Evolutionary conservation across 2,888 invertebrate genomes (phyloP).

Genomic region (Neoscelio sp.): DNA sequence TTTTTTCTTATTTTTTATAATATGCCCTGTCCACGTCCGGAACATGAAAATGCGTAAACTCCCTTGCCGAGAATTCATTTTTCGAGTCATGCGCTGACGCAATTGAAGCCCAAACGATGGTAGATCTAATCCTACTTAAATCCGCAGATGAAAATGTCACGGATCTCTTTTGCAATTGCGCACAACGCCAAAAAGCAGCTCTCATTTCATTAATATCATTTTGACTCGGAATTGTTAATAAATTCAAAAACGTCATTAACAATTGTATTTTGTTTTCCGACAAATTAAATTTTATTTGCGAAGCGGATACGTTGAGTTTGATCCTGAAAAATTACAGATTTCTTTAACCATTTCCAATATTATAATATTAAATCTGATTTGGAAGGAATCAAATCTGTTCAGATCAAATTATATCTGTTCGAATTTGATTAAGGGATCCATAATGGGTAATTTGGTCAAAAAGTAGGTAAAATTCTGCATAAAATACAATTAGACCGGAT

Average conservation of each 20-base stretch:
- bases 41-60: slow-evolving; percentile 70
- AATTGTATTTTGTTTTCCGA: slow-evolving; percentile 89
- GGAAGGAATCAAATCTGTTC: no score
- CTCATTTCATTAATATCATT: slow-evolving; percentile 72
- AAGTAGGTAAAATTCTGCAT: no score
- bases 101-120: slow-evolving; percentile 76
- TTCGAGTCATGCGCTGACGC: slow-evolving; percentile 69
- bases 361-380: no score
- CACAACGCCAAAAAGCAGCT: slow-evolving; percentile 56
- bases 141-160: slow-evolving; percentile 38
- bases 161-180: slow-evolving; percentile 41
- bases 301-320: slow-evolving; percentile 89
- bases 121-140: slow-evolving; percentile 57
- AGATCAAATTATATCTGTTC: no score
- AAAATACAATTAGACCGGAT: no score
- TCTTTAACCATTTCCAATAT: no score
- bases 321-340: slow-evolving; percentile 86
- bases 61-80: slow-evolving; percentile 70
- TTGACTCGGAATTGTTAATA: slow-evolving; percentile 82
- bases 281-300: slow-evolving; percentile 89
- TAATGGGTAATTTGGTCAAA: no score
- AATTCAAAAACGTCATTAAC: slow-evolving; percentile 86
- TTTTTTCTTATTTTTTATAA: no score
- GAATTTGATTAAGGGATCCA: no score
- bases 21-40: slow-evolving; percentile 75